These are phyloP conservation scores for Branchinecta lynchi DNA, from an alignment of 1,140 invertebrate species.

Conservation along the genomic window DNA sequence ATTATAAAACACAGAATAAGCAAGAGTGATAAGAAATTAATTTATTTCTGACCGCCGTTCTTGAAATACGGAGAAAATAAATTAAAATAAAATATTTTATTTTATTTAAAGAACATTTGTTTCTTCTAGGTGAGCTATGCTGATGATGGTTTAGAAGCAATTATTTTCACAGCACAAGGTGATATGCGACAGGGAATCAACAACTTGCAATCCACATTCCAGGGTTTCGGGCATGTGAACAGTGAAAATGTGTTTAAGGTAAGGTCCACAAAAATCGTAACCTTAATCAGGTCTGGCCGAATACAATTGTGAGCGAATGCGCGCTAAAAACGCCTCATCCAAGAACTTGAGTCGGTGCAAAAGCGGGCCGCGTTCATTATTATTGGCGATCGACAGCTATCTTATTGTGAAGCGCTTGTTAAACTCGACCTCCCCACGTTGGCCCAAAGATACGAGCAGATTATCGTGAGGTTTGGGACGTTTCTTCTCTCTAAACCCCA, in stretches of 20 bases:
- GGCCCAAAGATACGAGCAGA: no score
- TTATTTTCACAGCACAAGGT: conserved; percentile 95
- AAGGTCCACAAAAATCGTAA: conserved; percentile 17
- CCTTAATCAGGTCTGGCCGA: no score
- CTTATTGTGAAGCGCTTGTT: no score
- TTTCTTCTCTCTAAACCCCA: no score
- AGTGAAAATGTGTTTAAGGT: conserved; percentile 95
- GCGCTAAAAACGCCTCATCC: no score
- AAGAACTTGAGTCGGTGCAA: no score
- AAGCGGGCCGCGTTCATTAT: no score
- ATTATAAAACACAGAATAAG: no score
- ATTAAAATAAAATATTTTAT: conserved; percentile 13
- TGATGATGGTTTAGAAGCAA: conserved; percentile 87
- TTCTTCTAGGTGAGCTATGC: conserved; percentile 55
- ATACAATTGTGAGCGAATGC: no score
- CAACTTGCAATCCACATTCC: conserved; percentile 91
- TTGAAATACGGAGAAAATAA: conserved; percentile 11
- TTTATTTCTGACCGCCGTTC: not conserved
- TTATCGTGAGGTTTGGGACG: no score
- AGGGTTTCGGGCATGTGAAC: conserved; percentile 83
- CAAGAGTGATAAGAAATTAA: not conserved
- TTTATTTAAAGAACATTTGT: conserved; percentile 17
- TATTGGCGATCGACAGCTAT: no score
- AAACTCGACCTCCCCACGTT: no score
- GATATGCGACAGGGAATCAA: conserved; percentile 92